Conservation (phyloP, 2,797 vertebrate genomes). For the Dromococcyx pavoninus region DNA sequence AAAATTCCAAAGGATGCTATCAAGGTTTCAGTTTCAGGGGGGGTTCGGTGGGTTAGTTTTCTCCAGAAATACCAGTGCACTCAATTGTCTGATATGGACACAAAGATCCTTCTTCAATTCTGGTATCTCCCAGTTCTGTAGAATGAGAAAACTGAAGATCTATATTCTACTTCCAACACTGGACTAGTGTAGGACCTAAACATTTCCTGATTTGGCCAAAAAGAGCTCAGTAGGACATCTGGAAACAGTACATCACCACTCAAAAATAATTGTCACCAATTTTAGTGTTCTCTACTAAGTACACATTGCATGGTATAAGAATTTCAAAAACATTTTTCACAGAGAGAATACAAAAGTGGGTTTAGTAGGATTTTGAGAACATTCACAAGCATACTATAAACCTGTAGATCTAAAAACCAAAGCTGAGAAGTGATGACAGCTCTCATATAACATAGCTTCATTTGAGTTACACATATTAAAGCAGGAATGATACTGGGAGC, state of each 20-base stretch:
- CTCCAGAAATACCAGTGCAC: neutral
- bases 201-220: neutral
- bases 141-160: neutral
- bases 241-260: accelerated
- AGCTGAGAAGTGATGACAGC: neutral
- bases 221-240: neutral
- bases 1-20: neutral
- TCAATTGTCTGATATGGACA: neutral
- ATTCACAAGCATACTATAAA: conserved; percentile 17
- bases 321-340: conserved; percentile 18
- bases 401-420: neutral
- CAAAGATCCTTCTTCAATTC: neutral
- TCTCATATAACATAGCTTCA: neutral
- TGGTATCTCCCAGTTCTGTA: neutral
- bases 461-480: neutral
- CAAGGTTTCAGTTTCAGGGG: neutral
- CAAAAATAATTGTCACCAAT: neutral
- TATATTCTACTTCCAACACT: neutral
- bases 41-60: neutral
- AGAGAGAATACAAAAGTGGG: neutral
- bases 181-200: neutral
- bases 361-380: neutral
- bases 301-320: conserved; percentile 3
- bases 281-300: neutral
- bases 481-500: neutral